Base-by-base conservation (phyloP, 2,888 invertebrate species). In the Diadegma fenestrale region DNA sequence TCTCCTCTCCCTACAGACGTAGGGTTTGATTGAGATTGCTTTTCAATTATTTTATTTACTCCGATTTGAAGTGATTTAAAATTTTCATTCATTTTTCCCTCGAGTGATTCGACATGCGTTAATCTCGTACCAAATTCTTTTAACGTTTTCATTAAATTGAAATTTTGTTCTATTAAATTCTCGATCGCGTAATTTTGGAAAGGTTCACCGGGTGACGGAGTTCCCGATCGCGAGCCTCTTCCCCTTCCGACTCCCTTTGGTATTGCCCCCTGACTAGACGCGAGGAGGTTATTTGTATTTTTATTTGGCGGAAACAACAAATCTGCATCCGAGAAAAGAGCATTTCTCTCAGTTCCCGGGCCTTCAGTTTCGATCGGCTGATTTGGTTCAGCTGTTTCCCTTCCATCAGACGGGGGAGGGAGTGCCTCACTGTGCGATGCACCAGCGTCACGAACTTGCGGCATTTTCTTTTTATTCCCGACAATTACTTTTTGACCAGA, bases 1-100 rank as follows among this genome's bases (percentile, higher is more conserved):
- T n/a, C 51, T 19, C 37, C 71, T 51, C 71, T 51, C 51, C 71
- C 51, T 51, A 33, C 71, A 51, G 71, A 51, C 10, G 71, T n/a
- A 33, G 26, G 33, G 22, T 71, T 71, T 10, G 8, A 51, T 2
- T 19, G n/a, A 33, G 33, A 33, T 37, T 37, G 37, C 7, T 19
- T n/a, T 41, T 64, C 8, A 64, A 41, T 33, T 6, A 2, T 64
- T n/a, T 26, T 26, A 58, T 58, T 58, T 45, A 3, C 14, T 45
- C 14, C 45, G 12, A 45, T 12, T 14, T 7, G 26, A 14, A 58
- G 26, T 58, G 26, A 58, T 26, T 58, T 26, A 2, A 58, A 58
- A 45, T 30, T 14, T 45, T 45, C 45, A 45, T 45, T 45, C 45
- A 45, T 45, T 14, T 45, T 45, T 1, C 45, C 14, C 45, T 3